Evolutionary conservation across 2,797 vertebrate genomes (phyloP).

Genomic region (Gephyroberyx darwinii): DNA sequence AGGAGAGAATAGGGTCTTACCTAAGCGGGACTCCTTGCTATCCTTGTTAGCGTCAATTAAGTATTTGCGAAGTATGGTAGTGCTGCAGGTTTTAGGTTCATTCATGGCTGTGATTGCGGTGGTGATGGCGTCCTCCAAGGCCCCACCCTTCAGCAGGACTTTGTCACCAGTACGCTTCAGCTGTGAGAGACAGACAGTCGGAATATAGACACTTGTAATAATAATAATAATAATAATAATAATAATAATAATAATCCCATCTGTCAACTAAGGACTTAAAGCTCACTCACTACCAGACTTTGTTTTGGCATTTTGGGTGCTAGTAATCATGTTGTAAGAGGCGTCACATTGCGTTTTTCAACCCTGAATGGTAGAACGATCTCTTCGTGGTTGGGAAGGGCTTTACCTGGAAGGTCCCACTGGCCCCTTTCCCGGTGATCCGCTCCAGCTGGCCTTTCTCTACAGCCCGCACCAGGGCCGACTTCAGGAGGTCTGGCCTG

Average conservation of each 20-base stretch:
- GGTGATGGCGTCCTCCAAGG: slow-evolving; percentile 93
- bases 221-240: no score
- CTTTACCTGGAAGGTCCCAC: slow-evolving; percentile 96
- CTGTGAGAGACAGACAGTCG: slow-evolving; percentile 72
- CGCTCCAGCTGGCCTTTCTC: slow-evolving; percentile 95
- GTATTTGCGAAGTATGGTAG: slow-evolving; percentile 91
- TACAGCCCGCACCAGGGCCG: slow-evolving; percentile 92
- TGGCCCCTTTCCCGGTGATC: slow-evolving; percentile 97
- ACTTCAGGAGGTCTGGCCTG: slow-evolving; percentile 94
- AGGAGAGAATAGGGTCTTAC: slow-evolving; percentile 73
- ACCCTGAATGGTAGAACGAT: neutral
- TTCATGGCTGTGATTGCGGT: slow-evolving; percentile 98
- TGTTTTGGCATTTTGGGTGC: neutral
- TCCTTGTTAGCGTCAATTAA: slow-evolving; percentile 92
- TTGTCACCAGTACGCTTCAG: slow-evolving; percentile 93
- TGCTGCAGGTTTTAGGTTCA: slow-evolving; percentile 98
- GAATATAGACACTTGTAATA: no score
- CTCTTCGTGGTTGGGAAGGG: neutral
- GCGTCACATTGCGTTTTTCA: no score
- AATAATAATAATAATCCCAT: no score
- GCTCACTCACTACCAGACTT: no score
- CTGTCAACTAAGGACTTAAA: no score
- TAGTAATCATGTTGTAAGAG: neutral
- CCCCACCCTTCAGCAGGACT: slow-evolving; percentile 87
- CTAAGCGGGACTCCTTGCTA: slow-evolving; percentile 87